phyloP scores from a whole-genome alignment of 2,888 invertebrate species.

The Hypomecis atomaria region DNA sequence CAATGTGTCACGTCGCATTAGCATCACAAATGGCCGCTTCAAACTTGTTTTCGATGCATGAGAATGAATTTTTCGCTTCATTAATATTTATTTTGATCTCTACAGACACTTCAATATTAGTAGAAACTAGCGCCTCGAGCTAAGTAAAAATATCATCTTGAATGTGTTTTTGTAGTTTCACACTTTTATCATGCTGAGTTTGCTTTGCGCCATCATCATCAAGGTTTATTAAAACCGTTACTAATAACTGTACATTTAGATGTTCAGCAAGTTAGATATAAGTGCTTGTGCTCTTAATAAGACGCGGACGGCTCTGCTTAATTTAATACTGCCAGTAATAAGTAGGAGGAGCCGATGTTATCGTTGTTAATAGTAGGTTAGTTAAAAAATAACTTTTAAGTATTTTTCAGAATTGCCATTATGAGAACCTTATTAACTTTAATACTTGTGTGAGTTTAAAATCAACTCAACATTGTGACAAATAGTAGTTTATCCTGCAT shows the following conservation, averaged over 20 bases:
- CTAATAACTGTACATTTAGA: conserved; percentile 27
- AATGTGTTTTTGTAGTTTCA: conserved; percentile 16
- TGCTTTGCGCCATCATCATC: conserved; percentile 18
- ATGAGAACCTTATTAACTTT: neutral
- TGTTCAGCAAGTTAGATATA: conserved; percentile 9
- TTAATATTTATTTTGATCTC: conserved; percentile 38
- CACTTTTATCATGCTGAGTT: conserved; percentile 9
- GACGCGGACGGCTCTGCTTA: conserved; percentile 21
- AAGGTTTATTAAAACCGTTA: conserved; percentile 24
- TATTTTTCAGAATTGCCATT: conserved; percentile 3
- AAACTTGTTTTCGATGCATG: conserved; percentile 47
- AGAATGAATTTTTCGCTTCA: conserved; percentile 37
- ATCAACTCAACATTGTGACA: too few species aligned
- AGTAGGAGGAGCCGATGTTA: conserved; percentile 17
- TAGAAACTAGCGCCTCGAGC: conserved; percentile 17
- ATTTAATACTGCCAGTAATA: conserved; percentile 21
- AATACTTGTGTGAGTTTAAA: neutral
- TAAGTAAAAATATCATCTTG: conserved; percentile 15
- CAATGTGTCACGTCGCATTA: conserved; percentile 57
- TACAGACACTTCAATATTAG: conserved; percentile 16
- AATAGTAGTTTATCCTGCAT: too few species aligned
- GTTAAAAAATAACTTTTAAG: neutral
- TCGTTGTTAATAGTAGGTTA: conserved; percentile 14
- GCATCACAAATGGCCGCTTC: conserved; percentile 49
- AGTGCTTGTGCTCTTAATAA: conserved; percentile 18